These are phyloP conservation scores for Drosophila putrida DNA, from an alignment of 2,888 invertebrate species.

Conservation along the genomic window DNA sequence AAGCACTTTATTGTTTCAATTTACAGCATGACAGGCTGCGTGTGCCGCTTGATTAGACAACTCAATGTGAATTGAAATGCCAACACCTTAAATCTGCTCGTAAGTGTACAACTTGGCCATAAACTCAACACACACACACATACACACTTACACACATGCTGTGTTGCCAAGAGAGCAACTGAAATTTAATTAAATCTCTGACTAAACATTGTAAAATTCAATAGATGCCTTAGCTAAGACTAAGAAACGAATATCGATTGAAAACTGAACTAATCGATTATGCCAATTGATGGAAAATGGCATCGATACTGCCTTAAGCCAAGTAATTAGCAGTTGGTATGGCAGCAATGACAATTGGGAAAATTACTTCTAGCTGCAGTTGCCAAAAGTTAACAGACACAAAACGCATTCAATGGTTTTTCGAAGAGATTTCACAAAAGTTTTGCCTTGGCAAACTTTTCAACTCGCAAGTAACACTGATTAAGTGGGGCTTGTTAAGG, in stretches of 20 bases:
- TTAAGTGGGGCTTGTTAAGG: slow-evolving; percentile 55
- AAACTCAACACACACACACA: slow-evolving; percentile 32
- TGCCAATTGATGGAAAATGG: neutral
- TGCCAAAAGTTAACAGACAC: slow-evolving; percentile 18
- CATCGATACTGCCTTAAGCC: slow-evolving; percentile 11
- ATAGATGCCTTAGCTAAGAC: neutral
- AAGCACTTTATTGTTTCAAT: slow-evolving; percentile 80
- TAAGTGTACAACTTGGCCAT: slow-evolving; percentile 56
- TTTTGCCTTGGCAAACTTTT: neutral
- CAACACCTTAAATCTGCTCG: slow-evolving; percentile 75
- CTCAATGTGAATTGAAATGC: slow-evolving; percentile 80
- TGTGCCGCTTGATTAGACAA: slow-evolving; percentile 78
- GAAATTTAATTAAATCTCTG: slow-evolving; percentile 31
- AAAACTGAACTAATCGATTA: slow-evolving; percentile 1
- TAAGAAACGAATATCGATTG: neutral
- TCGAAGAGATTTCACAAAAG: slow-evolving; percentile 5
- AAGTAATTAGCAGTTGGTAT: slow-evolving; percentile 45
- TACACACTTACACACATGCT: slow-evolving; percentile 11
- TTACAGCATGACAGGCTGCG: slow-evolving; percentile 70
- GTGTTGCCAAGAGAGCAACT: slow-evolving; percentile 7
- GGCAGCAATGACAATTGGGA: slow-evolving; percentile 54
- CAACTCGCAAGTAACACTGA: slow-evolving; percentile 63
- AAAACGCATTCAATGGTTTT: neutral
- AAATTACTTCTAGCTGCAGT: slow-evolving; percentile 51
- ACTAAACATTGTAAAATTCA: slow-evolving; percentile 1